phyloP scores from a whole-genome alignment of 2,797 vertebrate genomes.

The Sphaeramia orbicularis region DNA sequence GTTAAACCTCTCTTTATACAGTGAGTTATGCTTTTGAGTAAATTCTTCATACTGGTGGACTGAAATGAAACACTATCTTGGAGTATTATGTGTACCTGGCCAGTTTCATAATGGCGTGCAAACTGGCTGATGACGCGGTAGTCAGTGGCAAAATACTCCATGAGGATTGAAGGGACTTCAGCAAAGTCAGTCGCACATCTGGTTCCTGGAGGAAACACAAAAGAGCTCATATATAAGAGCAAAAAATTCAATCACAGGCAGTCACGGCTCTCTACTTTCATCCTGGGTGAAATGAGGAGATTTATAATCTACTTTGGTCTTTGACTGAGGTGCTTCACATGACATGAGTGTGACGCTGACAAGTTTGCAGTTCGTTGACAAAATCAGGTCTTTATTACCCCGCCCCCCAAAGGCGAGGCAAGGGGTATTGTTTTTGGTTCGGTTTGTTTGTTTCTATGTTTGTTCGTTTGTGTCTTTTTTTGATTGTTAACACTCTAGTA shows the following conservation, averaged over 20 bases:
- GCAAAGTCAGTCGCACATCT: conserved; percentile 98
- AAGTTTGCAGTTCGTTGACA: neutral
- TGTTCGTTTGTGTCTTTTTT: too few relatives aligned
- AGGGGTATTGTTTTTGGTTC: too few relatives aligned
- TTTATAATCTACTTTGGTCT: neutral
- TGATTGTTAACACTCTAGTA: too few relatives aligned
- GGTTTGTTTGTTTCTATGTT: too few relatives aligned
- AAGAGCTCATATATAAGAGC: conserved; percentile 11
- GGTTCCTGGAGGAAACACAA: conserved; percentile 87
- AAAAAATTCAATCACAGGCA: neutral
- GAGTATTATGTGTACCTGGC: conserved; percentile 87
- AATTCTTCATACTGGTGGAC: neutral
- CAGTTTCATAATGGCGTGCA: conserved; percentile 96
- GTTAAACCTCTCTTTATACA: too few relatives aligned
- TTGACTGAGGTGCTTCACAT: neutral
- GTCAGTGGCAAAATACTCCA: conserved; percentile 98
- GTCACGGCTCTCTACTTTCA: neutral
- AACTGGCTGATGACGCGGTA: conserved; percentile 96
- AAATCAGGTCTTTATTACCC: neutral
- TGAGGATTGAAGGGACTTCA: conserved; percentile 97
- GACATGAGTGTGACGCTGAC: neutral
- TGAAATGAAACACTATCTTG: neutral
- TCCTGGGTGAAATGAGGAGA: neutral
- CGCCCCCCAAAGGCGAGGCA: too few relatives aligned
- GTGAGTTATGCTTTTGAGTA: neutral